phyloP scores from a whole-genome alignment of 2,113 vertebrate species.

The Ammodytes dubius region DNA sequence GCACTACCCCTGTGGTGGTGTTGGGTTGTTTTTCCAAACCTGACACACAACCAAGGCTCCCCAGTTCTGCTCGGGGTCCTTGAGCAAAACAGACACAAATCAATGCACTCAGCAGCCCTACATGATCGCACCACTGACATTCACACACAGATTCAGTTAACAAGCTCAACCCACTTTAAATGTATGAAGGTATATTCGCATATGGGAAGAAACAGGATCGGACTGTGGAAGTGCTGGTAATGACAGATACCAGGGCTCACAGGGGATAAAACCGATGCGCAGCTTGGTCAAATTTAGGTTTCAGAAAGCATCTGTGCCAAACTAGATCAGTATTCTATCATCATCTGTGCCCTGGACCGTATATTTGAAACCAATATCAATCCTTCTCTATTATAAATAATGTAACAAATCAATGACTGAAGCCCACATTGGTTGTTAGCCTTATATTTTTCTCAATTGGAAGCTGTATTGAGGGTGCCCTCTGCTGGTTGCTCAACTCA shows the following conservation, averaged over 20 bases:
- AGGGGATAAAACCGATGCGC: background rate
- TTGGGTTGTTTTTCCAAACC: slow-evolving; percentile 79
- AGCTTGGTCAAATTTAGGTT: slow-evolving; percentile 13
- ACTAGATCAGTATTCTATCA: slow-evolving; percentile 26
- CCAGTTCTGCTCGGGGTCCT: slow-evolving; percentile 74
- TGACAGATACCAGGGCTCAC: background rate
- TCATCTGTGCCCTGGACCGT: slow-evolving; percentile 30
- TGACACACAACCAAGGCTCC: slow-evolving; percentile 69
- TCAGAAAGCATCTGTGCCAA: slow-evolving; percentile 27
- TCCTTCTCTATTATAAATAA: slow-evolving; percentile 31
- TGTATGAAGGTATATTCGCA: background rate
- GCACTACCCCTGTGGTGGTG: slow-evolving; percentile 73
- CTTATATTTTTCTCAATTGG: background rate
- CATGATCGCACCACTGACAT: slow-evolving; percentile 19
- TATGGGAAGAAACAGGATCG: background rate
- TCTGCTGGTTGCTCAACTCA: slow-evolving; percentile 72
- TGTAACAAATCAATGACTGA: slow-evolving; percentile 42
- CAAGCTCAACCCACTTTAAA: background rate
- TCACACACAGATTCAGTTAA: slow-evolving; percentile 10
- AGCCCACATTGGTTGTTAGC: slow-evolving; percentile 18
- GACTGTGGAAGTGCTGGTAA: background rate
- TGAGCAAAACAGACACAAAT: slow-evolving; percentile 82
- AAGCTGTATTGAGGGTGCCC: slow-evolving; percentile 60
- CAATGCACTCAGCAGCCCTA: slow-evolving; percentile 57
- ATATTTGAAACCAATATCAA: slow-evolving; percentile 26